phyloP scores from a whole-genome alignment of 1,140 invertebrate species.

The Apis laboriosa region DNA sequence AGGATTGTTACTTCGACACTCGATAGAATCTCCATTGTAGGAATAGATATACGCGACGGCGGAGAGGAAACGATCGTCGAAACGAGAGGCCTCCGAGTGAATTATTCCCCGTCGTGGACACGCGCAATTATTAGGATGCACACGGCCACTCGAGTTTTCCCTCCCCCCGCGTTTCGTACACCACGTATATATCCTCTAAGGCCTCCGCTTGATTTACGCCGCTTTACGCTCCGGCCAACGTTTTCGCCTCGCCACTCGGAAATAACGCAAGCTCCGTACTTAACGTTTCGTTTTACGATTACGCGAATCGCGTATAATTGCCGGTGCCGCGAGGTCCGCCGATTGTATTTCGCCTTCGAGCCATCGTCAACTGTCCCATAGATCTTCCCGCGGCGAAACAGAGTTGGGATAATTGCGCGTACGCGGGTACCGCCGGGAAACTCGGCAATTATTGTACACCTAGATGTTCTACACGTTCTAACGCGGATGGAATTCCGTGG shows the following conservation, averaged over 20 bases:
- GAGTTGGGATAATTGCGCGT: constrained; percentile 54
- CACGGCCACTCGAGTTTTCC: constrained; percentile 41
- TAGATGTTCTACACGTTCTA: not conserved
- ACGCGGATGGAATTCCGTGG: constrained; percentile 32
- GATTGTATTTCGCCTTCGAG: constrained; percentile 67
- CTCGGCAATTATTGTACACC: constrained; percentile 59
- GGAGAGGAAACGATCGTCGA: constrained; percentile 8
- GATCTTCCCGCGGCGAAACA: constrained; percentile 64
- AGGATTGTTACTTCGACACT: not conserved
- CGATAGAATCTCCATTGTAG: not conserved
- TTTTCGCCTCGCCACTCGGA: constrained; percentile 35
- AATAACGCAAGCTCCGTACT: constrained; percentile 59
- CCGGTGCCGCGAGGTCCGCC: constrained; percentile 50
- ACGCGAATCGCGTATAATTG: constrained; percentile 75
- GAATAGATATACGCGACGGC: not conserved
- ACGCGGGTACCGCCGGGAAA: constrained; percentile 18
- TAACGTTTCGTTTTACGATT: constrained; percentile 73
- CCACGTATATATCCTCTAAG: constrained; percentile 5
- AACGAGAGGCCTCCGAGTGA: not conserved
- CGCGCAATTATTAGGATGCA: constrained; percentile 52
- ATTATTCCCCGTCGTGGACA: constrained; percentile 38
- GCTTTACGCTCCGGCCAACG: constrained; percentile 56
- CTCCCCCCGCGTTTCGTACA: not conserved
- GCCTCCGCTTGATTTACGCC: constrained; percentile 69
- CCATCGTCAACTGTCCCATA: constrained; percentile 66